phyloP scores from a whole-genome alignment of 2,888 invertebrate genomes.

The Polia nebulosa region DNA sequence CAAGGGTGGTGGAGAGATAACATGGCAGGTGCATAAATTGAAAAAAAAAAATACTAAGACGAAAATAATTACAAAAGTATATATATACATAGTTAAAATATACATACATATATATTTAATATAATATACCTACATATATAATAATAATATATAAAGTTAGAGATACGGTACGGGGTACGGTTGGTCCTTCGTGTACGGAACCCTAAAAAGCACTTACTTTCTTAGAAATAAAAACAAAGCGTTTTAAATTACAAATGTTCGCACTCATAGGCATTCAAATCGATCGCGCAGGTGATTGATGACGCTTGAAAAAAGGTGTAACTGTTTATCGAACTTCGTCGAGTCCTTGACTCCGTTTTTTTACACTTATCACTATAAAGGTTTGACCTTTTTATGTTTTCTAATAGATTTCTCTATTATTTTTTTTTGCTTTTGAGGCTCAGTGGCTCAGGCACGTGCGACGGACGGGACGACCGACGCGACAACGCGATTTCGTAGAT shows the following conservation, averaged over 20 bases:
- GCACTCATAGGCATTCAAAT: constrained; percentile 45
- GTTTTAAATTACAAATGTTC: constrained; percentile 39
- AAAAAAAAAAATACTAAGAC: too few species aligned
- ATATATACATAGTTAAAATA: too few species aligned
- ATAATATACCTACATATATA: too few species aligned
- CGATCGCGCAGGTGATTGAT: constrained; percentile 49
- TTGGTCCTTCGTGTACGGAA: too few species aligned
- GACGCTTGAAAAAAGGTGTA: constrained; percentile 44
- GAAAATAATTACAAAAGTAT: too few species aligned
- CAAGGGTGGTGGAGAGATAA: too few species aligned
- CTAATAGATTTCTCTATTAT: constrained; percentile 34
- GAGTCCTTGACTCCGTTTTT: constrained; percentile 59
- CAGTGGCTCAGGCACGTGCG: too few species aligned
- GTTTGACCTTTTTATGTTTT: constrained; percentile 44
- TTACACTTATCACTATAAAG: constrained; percentile 36
- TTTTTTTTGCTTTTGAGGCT: constrained; percentile 14
- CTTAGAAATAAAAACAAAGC: not conserved
- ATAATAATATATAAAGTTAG: too few species aligned
- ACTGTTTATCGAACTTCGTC: constrained; percentile 38
- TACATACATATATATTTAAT: too few species aligned
- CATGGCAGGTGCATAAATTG: too few species aligned
- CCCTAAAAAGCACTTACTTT: not conserved
- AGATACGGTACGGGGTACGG: too few species aligned
- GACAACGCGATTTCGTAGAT: not conserved
- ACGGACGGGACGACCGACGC: not conserved